Conservation (phyloP, 2,888 invertebrate species). For the Lypha dubia region DNA sequence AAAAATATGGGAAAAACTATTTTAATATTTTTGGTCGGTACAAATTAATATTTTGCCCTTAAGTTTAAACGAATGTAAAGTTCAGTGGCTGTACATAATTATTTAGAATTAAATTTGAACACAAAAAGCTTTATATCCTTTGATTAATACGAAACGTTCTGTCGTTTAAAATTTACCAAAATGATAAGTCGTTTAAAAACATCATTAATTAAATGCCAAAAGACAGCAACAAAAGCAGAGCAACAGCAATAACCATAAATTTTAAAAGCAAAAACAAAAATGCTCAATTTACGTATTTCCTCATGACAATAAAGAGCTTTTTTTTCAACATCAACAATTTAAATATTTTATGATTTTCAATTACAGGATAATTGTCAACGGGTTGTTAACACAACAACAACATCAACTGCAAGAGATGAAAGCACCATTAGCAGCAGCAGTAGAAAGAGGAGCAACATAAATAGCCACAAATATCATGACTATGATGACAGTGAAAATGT, state of each 20-base stretch:
- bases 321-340: conserved; percentile 50
- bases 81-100: no score
- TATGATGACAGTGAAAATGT: conserved; percentile 59
- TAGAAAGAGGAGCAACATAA: conserved; percentile 27
- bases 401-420: conserved; percentile 16
- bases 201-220: conserved; percentile 15
- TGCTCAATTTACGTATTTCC: conserved; percentile 5
- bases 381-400: conserved; percentile 63
- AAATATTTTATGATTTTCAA: conserved; percentile 67
- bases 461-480: conserved; percentile 54
- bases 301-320: conserved; percentile 19
- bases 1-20: no score
- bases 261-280: conserved; percentile 7
- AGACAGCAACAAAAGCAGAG: neutral
- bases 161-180: neutral
- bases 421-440: conserved; percentile 34
- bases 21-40: no score
- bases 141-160: neutral
- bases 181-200: conserved; percentile 21
- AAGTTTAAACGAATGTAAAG: no score
- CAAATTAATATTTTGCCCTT: no score
- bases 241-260: conserved; percentile 39
- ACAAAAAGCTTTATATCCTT: neutral
- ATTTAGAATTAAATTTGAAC: neutral
- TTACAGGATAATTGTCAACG: conserved; percentile 69